These are phyloP conservation scores for Acanthosepion pharaonis DNA, from an alignment of 2,888 invertebrate species.

Conservation along the genomic window DNA sequence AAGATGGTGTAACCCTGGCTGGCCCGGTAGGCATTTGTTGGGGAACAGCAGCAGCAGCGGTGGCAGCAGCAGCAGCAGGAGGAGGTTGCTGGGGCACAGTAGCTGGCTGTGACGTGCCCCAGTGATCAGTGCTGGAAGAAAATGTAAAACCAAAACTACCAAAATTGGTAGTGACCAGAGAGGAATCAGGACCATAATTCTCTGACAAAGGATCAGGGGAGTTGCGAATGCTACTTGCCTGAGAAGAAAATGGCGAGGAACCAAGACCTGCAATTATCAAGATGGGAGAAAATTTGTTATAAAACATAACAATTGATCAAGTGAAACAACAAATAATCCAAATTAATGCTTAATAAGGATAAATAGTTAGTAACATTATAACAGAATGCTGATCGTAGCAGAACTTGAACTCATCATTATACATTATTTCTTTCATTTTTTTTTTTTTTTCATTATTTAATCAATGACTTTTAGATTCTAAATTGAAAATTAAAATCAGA, in stretches of 20 bases:
- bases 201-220: slow-evolving; percentile 67
- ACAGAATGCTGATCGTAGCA: too few relatives aligned
- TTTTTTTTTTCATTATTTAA: too few relatives aligned
- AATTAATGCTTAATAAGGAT: too few relatives aligned
- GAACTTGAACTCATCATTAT: too few relatives aligned
- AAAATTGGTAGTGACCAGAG: slow-evolving; percentile 38
- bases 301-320: too few relatives aligned
- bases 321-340: too few relatives aligned
- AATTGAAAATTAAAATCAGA: too few relatives aligned
- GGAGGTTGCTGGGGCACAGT: slow-evolving; percentile 56
- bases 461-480: too few relatives aligned
- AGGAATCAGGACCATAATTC: slow-evolving; percentile 49
- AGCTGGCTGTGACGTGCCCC: slow-evolving; percentile 38
- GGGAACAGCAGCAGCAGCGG: slow-evolving; percentile 51
- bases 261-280: slow-evolving; percentile 60
- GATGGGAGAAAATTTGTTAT: not conserved
- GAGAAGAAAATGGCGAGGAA: slow-evolving; percentile 70
- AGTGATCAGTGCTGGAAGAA: slow-evolving; percentile 39
- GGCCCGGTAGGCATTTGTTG: slow-evolving; percentile 45
- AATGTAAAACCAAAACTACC: slow-evolving; percentile 43
- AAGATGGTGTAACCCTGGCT: slow-evolving; percentile 46
- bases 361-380: too few relatives aligned
- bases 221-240: slow-evolving; percentile 67
- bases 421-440: too few relatives aligned
- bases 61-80: slow-evolving; percentile 47